phyloP scores from a whole-genome alignment of 2,888 invertebrate species.

The Andrena chrysosceles region DNA sequence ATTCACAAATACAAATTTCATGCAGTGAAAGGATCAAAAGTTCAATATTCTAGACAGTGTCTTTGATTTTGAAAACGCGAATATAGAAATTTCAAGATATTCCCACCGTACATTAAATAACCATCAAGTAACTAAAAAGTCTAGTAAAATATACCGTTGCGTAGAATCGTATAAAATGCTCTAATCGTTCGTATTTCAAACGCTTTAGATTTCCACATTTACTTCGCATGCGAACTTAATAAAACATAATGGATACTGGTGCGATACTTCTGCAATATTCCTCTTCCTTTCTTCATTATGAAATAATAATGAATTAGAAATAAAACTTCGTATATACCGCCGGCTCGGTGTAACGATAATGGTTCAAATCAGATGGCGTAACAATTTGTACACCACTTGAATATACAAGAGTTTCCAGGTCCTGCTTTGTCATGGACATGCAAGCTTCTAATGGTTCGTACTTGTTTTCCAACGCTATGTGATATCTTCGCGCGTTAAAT shows the following conservation, averaged over 20 bases:
- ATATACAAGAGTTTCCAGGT: conserved; percentile 47
- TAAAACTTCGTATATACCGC: conserved; percentile 38
- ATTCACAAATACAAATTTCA: not conserved
- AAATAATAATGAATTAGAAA: not conserved
- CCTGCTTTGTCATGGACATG: conserved; percentile 84
- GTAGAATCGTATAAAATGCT: not conserved
- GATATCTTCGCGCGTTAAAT: conserved; percentile 55
- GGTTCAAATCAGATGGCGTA: conserved; percentile 55
- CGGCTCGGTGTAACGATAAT: conserved; percentile 20
- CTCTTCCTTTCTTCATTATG: not conserved
- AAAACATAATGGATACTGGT: no score
- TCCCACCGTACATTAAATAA: not conserved
- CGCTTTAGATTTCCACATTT: no score
- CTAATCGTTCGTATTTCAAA: no score
- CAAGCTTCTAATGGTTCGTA: conserved; percentile 85
- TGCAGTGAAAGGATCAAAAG: not conserved
- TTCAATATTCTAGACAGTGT: not conserved
- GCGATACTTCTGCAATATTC: no score
- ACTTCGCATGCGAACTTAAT: no score
- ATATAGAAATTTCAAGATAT: not conserved
- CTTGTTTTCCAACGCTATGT: conserved; percentile 66
- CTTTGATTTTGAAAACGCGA: not conserved
- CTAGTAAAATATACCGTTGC: not conserved
- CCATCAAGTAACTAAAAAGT: not conserved
- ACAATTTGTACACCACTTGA: conserved; percentile 51